Percentiles rank a stretch among this genome's conserved stretches.
These are phyloP conservation scores for Dinoponera quadriceps DNA, from an alignment of 1,140 invertebrate genomes.

Conservation along the genomic window DNA sequence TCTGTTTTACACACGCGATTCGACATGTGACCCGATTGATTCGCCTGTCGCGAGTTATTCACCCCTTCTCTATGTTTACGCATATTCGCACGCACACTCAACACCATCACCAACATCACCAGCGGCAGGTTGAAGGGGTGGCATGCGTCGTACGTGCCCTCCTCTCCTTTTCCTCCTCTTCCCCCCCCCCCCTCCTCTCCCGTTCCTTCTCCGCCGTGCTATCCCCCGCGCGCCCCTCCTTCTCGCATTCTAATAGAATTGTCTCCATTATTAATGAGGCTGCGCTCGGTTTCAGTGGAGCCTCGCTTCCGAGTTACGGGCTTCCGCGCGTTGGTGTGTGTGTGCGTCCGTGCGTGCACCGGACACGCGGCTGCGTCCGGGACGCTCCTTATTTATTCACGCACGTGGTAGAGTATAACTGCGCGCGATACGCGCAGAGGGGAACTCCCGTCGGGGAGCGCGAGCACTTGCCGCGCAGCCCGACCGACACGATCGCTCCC, in stretches of 20 bases:
- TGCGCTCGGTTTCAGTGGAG: constrained; percentile 51
- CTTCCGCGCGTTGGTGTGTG: constrained; percentile 45
- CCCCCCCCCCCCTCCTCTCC: background rate
- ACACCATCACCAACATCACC: no score
- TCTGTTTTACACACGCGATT: background rate
- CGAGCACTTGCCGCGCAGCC: no score
- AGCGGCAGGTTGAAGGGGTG: constrained; percentile 29
- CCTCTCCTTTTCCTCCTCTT: background rate
- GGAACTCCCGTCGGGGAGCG: constrained; percentile 53
- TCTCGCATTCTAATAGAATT: constrained; percentile 75
- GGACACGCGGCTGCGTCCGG: constrained; percentile 65
- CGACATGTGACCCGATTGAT: constrained; percentile 43
- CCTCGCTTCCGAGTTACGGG: constrained; percentile 44
- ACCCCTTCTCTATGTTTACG: constrained; percentile 41
- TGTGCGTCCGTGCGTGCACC: constrained; percentile 50
- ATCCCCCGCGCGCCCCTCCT: constrained; percentile 19
- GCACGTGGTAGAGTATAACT: constrained; percentile 65
- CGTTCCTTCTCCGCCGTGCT: constrained; percentile 1
- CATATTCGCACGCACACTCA: constrained; percentile 14
- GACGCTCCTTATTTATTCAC: constrained; percentile 70
- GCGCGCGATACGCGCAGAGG: constrained; percentile 56
- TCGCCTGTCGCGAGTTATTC: constrained; percentile 54
- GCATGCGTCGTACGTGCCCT: constrained; percentile 29
- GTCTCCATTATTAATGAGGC: constrained; percentile 76
- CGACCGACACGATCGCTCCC: no score